These are phyloP conservation scores for Orius laevigatus DNA, from an alignment of 1,140 invertebrate species.

Conservation along the genomic window DNA sequence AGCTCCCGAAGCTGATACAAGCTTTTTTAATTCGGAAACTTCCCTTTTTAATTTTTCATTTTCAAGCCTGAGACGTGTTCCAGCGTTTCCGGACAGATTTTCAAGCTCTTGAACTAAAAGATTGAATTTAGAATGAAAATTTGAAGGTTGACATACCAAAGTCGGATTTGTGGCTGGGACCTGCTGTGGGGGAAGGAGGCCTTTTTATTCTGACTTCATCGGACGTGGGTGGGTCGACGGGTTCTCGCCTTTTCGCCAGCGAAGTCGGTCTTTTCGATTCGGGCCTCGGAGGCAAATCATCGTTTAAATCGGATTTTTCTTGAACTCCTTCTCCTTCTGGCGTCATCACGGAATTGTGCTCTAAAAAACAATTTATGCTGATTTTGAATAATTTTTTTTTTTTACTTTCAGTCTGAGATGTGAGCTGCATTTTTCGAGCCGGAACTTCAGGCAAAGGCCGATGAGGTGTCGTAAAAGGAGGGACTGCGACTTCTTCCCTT, in stretches of 20 bases:
- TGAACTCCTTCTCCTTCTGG: neutral
- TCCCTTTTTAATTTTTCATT: slow-evolving; percentile 51
- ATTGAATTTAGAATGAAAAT: neutral
- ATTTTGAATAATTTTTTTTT: neutral
- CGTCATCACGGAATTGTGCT: neutral
- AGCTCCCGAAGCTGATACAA: slow-evolving; percentile 20
- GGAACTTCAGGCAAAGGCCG: slow-evolving; percentile 4
- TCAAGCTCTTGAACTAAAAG: slow-evolving; percentile 14
- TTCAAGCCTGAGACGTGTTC: slow-evolving; percentile 37
- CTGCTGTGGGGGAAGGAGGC: slow-evolving; percentile 20
- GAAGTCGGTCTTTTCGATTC: slow-evolving; percentile 1
- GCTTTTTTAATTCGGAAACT: slow-evolving; percentile 27
- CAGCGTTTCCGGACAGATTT: slow-evolving; percentile 10
- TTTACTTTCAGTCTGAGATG: slow-evolving; percentile 11
- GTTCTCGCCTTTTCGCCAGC: slow-evolving; percentile 1
- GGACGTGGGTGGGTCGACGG: neutral
- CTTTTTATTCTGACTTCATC: slow-evolving; percentile 16
- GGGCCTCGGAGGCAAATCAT: neutral
- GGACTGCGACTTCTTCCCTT: slow-evolving; percentile 7
- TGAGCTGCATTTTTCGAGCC: slow-evolving; percentile 13
- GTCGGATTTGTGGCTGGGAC: slow-evolving; percentile 21
- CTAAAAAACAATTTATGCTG: neutral
- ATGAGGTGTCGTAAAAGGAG: neutral
- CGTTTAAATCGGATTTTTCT: neutral
- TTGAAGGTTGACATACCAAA: slow-evolving; percentile 16